Conservation (phyloP, 2,113 vertebrate genomes). For the Hepsetus odoe region DNA sequence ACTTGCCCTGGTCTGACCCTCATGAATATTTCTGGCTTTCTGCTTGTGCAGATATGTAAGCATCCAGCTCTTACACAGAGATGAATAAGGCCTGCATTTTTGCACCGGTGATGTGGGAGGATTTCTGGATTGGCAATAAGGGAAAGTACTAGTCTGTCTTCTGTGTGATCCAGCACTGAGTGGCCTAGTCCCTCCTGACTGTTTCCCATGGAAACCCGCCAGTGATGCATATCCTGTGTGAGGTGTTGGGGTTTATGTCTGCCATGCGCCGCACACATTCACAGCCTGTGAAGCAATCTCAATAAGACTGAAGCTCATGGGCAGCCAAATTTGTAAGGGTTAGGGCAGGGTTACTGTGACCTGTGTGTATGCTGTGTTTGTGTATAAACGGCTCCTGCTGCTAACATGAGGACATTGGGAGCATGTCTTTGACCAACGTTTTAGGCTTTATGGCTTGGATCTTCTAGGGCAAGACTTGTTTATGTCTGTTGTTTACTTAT, state of each 20-base stretch:
- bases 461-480: not conserved
- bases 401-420: slow-evolving; percentile 12
- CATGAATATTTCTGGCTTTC: not conserved
- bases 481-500: too few species aligned
- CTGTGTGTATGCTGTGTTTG: slow-evolving; percentile 8
- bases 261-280: slow-evolving; percentile 38
- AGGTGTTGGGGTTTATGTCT: slow-evolving; percentile 45
- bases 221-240: slow-evolving; percentile 44
- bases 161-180: slow-evolving; percentile 41
- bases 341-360: slow-evolving; percentile 10
- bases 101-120: slow-evolving; percentile 19
- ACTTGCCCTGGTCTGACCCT: not conserved
- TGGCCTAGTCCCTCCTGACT: slow-evolving; percentile 33
- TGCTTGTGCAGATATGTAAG: slow-evolving; percentile 22
- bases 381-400: slow-evolving; percentile 17
- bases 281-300: slow-evolving; percentile 27
- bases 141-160: slow-evolving; percentile 33
- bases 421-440: slow-evolving; percentile 11
- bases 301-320: slow-evolving; percentile 9
- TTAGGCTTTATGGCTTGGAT: not conserved
- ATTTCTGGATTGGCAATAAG: slow-evolving; percentile 19
- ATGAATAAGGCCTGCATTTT: slow-evolving; percentile 26
- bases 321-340: slow-evolving; percentile 20
- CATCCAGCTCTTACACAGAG: slow-evolving; percentile 21
- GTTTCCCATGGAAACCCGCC: slow-evolving; percentile 42